Conservation (phyloP, 2,888 invertebrate genomes). For the Orchesella flavescens region DNA sequence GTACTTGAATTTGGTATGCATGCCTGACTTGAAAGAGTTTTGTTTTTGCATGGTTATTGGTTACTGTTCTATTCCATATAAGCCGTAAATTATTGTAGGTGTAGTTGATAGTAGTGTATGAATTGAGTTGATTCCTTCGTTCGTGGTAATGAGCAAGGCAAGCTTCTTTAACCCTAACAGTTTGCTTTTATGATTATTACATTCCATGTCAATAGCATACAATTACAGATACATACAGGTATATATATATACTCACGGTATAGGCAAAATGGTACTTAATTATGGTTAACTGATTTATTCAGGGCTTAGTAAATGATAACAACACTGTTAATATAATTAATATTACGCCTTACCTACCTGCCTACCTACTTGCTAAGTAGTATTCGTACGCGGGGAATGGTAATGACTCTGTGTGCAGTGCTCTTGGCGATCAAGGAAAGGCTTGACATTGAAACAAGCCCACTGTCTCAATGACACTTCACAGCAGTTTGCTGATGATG, state of each 20-base stretch:
- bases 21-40: too few species aligned
- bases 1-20: too few species aligned
- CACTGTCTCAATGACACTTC: constrained; percentile 61
- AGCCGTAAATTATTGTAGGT: too few species aligned
- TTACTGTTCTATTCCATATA: too few species aligned
- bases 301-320: constrained; percentile 39
- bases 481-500: constrained; percentile 31
- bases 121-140: neutral
- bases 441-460: constrained; percentile 62
- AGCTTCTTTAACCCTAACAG: constrained; percentile 52
- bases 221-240: neutral
- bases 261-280: constrained; percentile 2
- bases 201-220: neutral
- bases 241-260: neutral
- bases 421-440: constrained; percentile 53
- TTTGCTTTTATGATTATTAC: constrained; percentile 6
- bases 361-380: neutral
- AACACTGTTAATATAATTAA: constrained; percentile 22
- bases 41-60: too few species aligned
- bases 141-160: constrained; percentile 61
- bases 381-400: neutral
- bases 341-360: constrained; percentile 6
- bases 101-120: neutral
- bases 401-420: constrained; percentile 11
- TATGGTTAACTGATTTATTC: constrained; percentile 56